Percentiles rank a stretch among this genome's conserved stretches.
Evolutionary conservation across 2,888 invertebrate species (phyloP).

Genomic region (Patella ulyssiponensis): DNA sequence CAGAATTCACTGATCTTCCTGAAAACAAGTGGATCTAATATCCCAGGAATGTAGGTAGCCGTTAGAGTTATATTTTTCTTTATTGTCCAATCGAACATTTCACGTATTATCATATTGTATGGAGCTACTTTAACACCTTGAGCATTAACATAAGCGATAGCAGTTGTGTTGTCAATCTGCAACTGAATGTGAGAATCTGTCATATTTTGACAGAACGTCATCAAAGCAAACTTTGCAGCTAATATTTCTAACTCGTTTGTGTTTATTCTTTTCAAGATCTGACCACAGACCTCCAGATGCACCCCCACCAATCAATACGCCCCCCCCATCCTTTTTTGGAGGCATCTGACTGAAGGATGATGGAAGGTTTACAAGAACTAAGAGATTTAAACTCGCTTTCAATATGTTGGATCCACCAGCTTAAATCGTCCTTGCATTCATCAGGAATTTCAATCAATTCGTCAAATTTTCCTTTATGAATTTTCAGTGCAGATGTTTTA

Average conservation of each 20-base stretch:
- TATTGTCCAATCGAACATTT: conserved; percentile 23
- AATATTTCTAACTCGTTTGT: conserved; percentile 1
- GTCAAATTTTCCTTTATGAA: conserved; percentile 22
- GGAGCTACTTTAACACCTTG: conserved; percentile 21
- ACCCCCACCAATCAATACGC: conserved; percentile 6
- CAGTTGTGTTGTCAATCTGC: conserved; percentile 22
- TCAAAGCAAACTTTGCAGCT: not conserved
- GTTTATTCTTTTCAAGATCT: not conserved
- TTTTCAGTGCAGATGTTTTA: conserved; percentile 17
- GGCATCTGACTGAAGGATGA: conserved; percentile 18
- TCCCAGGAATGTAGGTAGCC: conserved; percentile 21
- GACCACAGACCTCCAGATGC: conserved; percentile 12
- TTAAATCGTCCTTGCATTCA: not conserved
- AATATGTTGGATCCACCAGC: conserved; percentile 20
- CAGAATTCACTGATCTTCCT: not conserved
- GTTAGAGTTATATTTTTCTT: conserved; percentile 20
- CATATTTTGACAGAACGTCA: not conserved
- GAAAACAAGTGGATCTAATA: not conserved
- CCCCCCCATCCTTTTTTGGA: conserved; percentile 26
- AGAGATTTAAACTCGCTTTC: conserved; percentile 4
- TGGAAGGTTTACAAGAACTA: not conserved
- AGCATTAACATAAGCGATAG: conserved; percentile 19
- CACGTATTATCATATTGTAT: conserved; percentile 13
- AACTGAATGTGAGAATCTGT: conserved; percentile 16
- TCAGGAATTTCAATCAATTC: conserved; percentile 10